phyloP scores from a whole-genome alignment of 1,140 invertebrate species.

The Triops longicaudatus region DNA sequence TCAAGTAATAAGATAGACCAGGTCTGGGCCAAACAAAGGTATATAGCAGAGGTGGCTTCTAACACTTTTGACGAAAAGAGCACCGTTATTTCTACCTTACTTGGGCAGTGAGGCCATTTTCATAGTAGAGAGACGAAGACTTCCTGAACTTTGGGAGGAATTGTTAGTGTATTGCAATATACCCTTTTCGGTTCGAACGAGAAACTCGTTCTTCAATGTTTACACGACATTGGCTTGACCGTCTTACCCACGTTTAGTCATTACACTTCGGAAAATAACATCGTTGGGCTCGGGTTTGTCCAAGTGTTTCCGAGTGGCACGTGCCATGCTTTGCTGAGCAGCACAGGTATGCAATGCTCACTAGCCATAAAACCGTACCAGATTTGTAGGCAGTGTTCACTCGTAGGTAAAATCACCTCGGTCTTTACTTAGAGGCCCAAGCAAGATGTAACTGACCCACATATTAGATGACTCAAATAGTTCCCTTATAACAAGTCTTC shows the following conservation, averaged over 20 bases:
- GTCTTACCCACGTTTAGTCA: too few species aligned
- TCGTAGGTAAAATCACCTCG: too few species aligned
- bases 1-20: background rate
- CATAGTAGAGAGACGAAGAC: background rate
- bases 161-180: too few species aligned
- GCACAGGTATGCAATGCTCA: background rate
- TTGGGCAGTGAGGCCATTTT: background rate
- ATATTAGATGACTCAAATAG: background rate
- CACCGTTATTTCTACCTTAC: slow-evolving; percentile 3
- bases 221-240: too few species aligned
- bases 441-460: background rate
- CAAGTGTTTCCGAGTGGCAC: background rate
- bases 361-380: too few species aligned
- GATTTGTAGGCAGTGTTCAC: too few species aligned
- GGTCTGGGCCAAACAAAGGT: slow-evolving; percentile 10
- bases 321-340: background rate
- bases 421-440: too few species aligned
- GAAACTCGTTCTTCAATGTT: too few species aligned
- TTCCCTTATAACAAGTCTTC: background rate
- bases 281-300: background rate
- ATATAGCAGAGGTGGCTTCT: background rate
- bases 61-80: slow-evolving; percentile 15
- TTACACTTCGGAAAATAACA: background rate
- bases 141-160: background rate
- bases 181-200: too few species aligned